These are phyloP conservation scores for Latrodectus elegans DNA, from an alignment of 2,888 invertebrate species.

Conservation along the genomic window DNA sequence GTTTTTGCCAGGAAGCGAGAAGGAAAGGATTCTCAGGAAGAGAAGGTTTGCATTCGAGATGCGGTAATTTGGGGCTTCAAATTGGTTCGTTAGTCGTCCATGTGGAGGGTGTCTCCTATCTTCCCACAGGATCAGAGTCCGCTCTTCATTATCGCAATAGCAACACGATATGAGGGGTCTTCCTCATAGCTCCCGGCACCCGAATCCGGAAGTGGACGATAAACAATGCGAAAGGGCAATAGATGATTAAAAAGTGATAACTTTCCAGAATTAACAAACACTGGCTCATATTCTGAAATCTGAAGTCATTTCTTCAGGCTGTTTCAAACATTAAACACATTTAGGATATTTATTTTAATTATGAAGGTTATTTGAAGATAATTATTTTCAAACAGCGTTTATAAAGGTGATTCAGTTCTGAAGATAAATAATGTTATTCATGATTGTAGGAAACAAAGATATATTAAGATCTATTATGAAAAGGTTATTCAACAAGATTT, in stretches of 20 bases:
- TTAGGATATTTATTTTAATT: no score
- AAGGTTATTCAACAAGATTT: no score
- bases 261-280: neutral
- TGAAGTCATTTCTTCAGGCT: no score
- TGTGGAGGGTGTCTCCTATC: conserved; percentile 48
- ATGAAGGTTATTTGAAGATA: no score
- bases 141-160: conserved; percentile 66
- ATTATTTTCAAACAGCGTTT: no score
- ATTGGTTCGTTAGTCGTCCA: conserved; percentile 66
- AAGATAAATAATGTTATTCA: no score
- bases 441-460: no score
- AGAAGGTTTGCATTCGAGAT: conserved; percentile 16
- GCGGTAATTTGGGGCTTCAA: conserved; percentile 60
- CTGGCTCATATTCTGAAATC: neutral
- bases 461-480: no score
- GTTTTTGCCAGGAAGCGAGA: conserved; percentile 28
- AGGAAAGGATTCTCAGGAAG: conserved; percentile 16
- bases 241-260: neutral
- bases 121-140: conserved; percentile 39
- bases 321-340: no score
- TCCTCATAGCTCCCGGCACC: conserved; percentile 32
- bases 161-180: conserved; percentile 49
- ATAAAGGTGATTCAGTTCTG: no score
- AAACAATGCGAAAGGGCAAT: neutral
- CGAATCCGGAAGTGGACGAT: neutral